Conservation (phyloP, 2,888 invertebrate species). For the Lissocephala sabroskyi region DNA sequence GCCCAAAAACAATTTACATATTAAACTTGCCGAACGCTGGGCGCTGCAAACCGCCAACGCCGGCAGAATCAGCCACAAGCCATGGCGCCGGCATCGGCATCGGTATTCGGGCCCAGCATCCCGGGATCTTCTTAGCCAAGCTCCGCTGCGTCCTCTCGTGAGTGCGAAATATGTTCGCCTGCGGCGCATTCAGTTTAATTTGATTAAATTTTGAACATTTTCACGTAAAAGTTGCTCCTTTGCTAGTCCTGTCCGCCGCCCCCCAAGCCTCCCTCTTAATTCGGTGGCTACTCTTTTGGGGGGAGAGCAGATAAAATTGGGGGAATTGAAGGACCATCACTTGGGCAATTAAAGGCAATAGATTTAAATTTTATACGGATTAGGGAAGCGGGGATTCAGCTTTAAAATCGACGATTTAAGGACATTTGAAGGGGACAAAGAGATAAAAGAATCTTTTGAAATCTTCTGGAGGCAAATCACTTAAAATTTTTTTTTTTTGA, state of each 20-base stretch:
- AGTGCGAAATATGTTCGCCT: constrained; percentile 63
- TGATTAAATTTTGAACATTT: constrained; percentile 68
- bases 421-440: too few relatives aligned
- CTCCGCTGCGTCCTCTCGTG: constrained; percentile 24
- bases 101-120: neutral
- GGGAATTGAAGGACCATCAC: too few relatives aligned
- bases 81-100: neutral
- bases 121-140: neutral
- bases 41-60: constrained; percentile 10
- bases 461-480: too few relatives aligned
- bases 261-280: constrained; percentile 11
- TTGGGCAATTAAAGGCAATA: too few relatives aligned
- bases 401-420: too few relatives aligned
- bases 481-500: too few relatives aligned
- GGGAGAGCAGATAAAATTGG: too few relatives aligned
- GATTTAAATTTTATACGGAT: too few relatives aligned
- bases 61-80: neutral
- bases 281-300: too few relatives aligned
- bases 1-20: constrained; percentile 65
- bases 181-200: constrained; percentile 65
- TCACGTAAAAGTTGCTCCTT: constrained; percentile 66
- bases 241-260: constrained; percentile 9
- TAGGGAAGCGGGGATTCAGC: too few relatives aligned
- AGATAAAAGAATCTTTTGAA: too few relatives aligned
- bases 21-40: constrained; percentile 51